Evolutionary conservation across 2,113 vertebrate species (phyloP).

Genomic region (Mystacornis crossleyi): DNA sequence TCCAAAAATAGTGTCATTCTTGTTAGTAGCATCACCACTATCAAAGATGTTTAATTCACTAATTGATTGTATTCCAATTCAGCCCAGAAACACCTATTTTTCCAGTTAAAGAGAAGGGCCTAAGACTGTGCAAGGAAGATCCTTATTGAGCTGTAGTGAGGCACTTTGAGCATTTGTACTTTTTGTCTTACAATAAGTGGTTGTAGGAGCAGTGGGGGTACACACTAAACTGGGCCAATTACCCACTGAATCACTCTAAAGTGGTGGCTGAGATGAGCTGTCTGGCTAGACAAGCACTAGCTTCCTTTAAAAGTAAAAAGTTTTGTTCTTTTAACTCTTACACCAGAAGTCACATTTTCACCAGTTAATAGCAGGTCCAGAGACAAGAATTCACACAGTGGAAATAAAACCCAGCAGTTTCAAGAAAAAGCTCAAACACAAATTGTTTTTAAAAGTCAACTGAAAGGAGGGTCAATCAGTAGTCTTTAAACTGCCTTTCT

Average conservation of each 20-base stretch:
- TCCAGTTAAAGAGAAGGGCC: neutral
- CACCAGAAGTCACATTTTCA: neutral
- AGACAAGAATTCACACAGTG: neutral
- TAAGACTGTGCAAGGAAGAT: neutral
- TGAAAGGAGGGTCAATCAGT: neutral
- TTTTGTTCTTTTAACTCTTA: neutral
- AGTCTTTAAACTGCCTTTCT: neutral
- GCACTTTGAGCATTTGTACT: neutral
- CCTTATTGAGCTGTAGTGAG: neutral
- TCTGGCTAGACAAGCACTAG: neutral
- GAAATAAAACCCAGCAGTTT: neutral
- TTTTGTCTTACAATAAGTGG: neutral
- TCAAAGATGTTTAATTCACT: neutral
- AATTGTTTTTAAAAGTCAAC: neutral
- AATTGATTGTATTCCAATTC: neutral
- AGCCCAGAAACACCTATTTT: neutral
- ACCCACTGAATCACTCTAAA: neutral
- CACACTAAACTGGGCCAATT: neutral
- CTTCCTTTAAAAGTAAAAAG: neutral
- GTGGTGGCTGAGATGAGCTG: neutral
- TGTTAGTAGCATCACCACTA: neutral
- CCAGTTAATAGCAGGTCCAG: neutral
- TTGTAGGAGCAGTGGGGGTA: neutral
- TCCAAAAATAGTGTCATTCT: neutral
- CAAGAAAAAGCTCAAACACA: neutral